phyloP scores from a whole-genome alignment of 2,113 vertebrate species.

The Melanerpes aurifrons region DNA sequence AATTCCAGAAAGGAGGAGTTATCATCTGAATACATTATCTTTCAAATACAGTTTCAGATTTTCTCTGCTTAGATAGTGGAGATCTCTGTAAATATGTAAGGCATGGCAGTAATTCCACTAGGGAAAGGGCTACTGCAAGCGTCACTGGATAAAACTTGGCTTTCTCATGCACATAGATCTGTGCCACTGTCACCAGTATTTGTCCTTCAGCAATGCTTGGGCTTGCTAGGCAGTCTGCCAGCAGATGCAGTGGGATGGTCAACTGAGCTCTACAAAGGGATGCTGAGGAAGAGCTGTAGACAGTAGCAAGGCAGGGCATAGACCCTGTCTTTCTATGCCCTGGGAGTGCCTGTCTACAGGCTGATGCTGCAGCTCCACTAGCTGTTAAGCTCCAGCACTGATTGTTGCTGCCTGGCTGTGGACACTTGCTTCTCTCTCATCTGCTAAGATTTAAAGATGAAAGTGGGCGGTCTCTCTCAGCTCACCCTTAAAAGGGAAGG shows the following conservation, averaged over 20 bases:
- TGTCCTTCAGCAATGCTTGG: neutral
- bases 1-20: neutral
- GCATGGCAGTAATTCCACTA: slow-evolving; percentile 26
- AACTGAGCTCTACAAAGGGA: neutral
- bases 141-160: neutral
- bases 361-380: neutral
- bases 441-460: slow-evolving; percentile 32
- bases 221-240: neutral
- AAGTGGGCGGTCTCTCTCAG: neutral
- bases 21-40: rapidly evolving
- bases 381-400: neutral
- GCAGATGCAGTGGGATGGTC: neutral
- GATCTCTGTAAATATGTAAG: neutral
- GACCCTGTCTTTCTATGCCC: neutral
- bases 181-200: neutral
- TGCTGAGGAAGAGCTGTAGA: neutral
- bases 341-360: rapidly evolving
- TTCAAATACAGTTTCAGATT: slow-evolving; percentile 7
- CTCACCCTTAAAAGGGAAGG: neutral
- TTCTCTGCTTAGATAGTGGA: neutral
- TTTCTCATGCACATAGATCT: neutral
- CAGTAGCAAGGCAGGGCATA: neutral
- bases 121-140: neutral
- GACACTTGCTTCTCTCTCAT: neutral
- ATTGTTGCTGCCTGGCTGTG: neutral